Percentiles rank a stretch among this genome's conserved stretches.
These are phyloP conservation scores for Coptotermes formosanus DNA, from an alignment of 1,140 invertebrate species.

Conservation along the genomic window DNA sequence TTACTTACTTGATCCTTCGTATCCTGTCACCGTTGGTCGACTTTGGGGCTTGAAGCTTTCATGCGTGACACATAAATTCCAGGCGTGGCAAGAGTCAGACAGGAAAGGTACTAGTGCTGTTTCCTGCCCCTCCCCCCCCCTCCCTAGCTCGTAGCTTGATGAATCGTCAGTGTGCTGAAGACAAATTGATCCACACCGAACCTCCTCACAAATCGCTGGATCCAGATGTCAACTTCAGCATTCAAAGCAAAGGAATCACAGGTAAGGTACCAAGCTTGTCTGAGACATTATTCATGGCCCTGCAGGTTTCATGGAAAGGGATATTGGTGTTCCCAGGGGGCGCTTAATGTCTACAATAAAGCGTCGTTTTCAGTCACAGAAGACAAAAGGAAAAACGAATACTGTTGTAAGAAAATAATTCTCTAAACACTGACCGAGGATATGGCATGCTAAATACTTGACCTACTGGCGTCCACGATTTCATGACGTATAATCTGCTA, in stretches of 20 bases:
- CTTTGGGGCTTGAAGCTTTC: not conserved
- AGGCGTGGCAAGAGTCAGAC: not conserved
- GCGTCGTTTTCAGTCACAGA: no score
- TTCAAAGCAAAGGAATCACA: not conserved
- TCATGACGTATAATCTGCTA: no score
- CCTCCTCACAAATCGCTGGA: not conserved
- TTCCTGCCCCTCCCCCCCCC: not conserved
- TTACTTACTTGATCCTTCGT: not conserved
- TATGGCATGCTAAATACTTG: no score
- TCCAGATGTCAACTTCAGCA: not conserved
- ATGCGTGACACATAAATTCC: not conserved
- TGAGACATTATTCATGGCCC: not conserved
- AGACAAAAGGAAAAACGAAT: no score
- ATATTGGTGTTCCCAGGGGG: not conserved
- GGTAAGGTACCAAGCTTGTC: not conserved
- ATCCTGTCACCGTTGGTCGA: not conserved
- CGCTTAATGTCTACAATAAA: not conserved
- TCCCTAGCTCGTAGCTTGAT: not conserved
- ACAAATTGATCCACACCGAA: not conserved
- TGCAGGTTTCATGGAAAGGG: not conserved
- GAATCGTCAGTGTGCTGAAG: not conserved
- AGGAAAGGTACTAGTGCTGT: not conserved
- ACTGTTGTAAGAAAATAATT: no score
- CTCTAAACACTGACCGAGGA: no score
- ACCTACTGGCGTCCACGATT: no score